These are phyloP conservation scores for Actenoides lindsayi DNA, from an alignment of 2,113 vertebrate species.

Conservation along the genomic window DNA sequence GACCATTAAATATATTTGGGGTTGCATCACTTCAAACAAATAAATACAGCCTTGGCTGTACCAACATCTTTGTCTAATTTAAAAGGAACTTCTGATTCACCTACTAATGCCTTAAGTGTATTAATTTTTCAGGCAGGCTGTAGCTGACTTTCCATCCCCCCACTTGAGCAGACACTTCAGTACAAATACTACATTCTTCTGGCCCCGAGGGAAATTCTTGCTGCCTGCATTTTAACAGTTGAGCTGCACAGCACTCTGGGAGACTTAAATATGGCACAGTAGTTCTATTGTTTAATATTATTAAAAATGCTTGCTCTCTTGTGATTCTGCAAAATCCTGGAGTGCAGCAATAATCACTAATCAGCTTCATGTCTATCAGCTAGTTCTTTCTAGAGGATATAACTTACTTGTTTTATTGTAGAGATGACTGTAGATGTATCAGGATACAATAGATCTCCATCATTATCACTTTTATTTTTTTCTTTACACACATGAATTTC, in stretches of 20 bases:
- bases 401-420: neutral
- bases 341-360: neutral
- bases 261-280: slow-evolving; percentile 62
- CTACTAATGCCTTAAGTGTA: slow-evolving; percentile 23
- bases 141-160: neutral
- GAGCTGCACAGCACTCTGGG: slow-evolving; percentile 15
- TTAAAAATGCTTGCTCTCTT: slow-evolving; percentile 30
- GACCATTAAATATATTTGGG: neutral
- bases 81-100: neutral
- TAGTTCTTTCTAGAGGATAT: neutral
- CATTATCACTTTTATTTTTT: neutral
- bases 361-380: neutral
- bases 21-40: neutral
- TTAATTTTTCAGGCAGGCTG: neutral
- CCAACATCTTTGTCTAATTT: neutral
- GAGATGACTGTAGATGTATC: neutral
- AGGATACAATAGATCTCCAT: neutral
- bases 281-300: slow-evolving; percentile 56
- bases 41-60: neutral
- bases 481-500: neutral
- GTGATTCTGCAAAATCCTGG: slow-evolving; percentile 9
- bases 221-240: slow-evolving; percentile 51
- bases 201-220: slow-evolving; percentile 50
- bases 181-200: slow-evolving; percentile 61
- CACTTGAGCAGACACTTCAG: neutral